Conservation (phyloP, 1,140 invertebrate genomes). For the Macrostomum lignano region DNA sequence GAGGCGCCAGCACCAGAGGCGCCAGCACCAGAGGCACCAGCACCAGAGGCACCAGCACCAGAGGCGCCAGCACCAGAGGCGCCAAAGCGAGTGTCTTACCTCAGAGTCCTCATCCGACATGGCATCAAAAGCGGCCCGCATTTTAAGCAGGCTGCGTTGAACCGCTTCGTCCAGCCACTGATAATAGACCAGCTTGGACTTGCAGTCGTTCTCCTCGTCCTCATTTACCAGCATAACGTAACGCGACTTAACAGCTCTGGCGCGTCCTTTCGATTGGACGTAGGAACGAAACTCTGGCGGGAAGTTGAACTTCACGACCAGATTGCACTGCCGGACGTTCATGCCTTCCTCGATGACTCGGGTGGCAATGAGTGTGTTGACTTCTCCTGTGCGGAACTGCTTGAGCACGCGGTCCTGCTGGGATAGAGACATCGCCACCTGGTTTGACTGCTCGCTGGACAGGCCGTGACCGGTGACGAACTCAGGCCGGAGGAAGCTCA, state of each 20-base stretch:
- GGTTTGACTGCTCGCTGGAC: not conserved
- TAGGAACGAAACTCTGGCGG: conserved; percentile 41
- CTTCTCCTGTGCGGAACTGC: conserved; percentile 48
- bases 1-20: no score
- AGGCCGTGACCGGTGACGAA: not conserved
- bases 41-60: no score
- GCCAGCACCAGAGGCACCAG: no score
- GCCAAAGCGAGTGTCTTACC: no score
- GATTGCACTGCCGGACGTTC: conserved; percentile 50
- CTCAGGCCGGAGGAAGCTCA: not conserved
- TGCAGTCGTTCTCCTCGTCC: no score
- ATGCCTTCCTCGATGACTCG: conserved; percentile 51
- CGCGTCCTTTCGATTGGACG: conserved; percentile 43
- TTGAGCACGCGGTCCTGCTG: conserved; percentile 52
- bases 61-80: no score
- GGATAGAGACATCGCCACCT: not conserved
- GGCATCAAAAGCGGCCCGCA: no score
- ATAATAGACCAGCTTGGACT: no score
- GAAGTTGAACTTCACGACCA: conserved; percentile 46
- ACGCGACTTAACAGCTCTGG: conserved; percentile 31
- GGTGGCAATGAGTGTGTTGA: conserved; percentile 68
- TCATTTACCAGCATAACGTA: conserved; percentile 32
- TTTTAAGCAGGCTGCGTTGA: no score
- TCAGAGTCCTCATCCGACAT: no score
- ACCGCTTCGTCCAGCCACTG: no score